These are phyloP conservation scores for Hozukius guyotensis DNA, from an alignment of 2,797 vertebrate genomes.

Conservation along the genomic window DNA sequence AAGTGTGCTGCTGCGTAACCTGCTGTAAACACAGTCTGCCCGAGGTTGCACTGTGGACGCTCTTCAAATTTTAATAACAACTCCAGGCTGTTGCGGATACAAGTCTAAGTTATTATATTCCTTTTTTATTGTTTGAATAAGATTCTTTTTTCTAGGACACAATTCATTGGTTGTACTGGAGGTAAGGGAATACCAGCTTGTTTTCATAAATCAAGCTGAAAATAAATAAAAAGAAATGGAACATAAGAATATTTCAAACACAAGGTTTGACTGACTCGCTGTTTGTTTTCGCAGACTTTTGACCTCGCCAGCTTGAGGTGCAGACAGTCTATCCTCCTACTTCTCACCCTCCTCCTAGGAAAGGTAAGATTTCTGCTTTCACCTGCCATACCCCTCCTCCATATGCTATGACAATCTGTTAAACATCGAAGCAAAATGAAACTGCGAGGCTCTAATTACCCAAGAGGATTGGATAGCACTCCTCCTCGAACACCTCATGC, in stretches of 20 bases:
- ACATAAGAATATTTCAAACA: not conserved
- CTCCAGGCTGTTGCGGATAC: conserved; percentile 30
- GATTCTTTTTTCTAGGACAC: conserved; percentile 3
- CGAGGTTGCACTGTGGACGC: conserved; percentile 21
- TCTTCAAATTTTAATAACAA: conserved; percentile 51
- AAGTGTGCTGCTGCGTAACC: conserved; percentile 31
- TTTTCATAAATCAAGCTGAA: conserved; percentile 1
- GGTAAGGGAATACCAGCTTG: not conserved
- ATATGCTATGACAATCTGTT: conserved; percentile 52
- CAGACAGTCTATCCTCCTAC: conserved; percentile 5
- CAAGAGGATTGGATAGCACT: conserved; percentile 15
- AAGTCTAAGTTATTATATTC: conserved; percentile 31
- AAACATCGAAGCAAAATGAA: conserved; percentile 35
- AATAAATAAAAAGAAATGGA: not conserved
- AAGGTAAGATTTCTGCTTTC: conserved; percentile 55
- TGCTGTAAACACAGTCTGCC: conserved; percentile 45
- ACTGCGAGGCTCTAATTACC: conserved; percentile 41
- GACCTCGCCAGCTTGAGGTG: conserved; percentile 17
- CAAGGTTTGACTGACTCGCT: not conserved
- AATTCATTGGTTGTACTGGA: conserved; percentile 24
- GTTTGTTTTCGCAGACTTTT: conserved; percentile 52
- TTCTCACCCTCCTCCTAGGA: conserved; percentile 9
- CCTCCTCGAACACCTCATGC: conserved; percentile 1
- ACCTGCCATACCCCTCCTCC: conserved; percentile 19
- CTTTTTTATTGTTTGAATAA: conserved; percentile 45